Evolutionary conservation across 2,113 vertebrate genomes (phyloP).

Genomic region (Takifugu bimaculatus): DNA sequence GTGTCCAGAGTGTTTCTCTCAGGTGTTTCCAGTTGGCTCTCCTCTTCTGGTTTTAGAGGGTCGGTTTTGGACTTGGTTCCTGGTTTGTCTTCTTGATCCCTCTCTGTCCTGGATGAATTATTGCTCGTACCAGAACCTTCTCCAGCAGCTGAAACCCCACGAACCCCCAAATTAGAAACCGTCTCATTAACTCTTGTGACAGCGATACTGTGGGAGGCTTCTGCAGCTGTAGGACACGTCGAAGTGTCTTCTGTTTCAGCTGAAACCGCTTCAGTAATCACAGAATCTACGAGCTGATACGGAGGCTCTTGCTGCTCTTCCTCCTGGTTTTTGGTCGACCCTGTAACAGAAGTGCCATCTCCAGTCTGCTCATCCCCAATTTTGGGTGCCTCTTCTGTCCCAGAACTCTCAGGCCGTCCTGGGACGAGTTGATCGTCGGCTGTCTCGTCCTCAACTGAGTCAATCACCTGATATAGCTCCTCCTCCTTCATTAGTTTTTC

Average conservation of each 20-base stretch:
- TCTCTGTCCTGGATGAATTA: background rate
- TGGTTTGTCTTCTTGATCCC: background rate
- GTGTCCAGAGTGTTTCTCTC: no score
- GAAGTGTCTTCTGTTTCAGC: background rate
- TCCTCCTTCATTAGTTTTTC: conserved; percentile 22
- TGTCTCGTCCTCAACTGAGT: conserved; percentile 50
- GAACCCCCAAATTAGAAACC: conserved; percentile 1
- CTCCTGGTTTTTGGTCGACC: background rate
- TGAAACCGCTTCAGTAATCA: background rate
- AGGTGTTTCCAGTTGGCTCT: background rate
- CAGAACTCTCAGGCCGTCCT: background rate
- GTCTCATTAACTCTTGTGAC: background rate
- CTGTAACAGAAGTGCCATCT: background rate
- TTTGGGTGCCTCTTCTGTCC: no score
- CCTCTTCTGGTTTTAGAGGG: background rate
- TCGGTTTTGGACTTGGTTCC: background rate
- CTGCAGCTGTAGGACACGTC: fast-evolving
- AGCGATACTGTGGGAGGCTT: fast-evolving
- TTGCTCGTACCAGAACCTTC: background rate
- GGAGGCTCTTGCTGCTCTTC: background rate
- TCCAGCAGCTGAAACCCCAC: background rate
- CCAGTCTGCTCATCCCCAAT: background rate
- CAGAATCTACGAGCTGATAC: conserved; percentile 41
- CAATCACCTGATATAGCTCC: conserved; percentile 39
- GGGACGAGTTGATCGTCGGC: background rate